Evolutionary conservation across 2,888 invertebrate species (phyloP).

Genomic region (Drosophila villosipedis): DNA sequence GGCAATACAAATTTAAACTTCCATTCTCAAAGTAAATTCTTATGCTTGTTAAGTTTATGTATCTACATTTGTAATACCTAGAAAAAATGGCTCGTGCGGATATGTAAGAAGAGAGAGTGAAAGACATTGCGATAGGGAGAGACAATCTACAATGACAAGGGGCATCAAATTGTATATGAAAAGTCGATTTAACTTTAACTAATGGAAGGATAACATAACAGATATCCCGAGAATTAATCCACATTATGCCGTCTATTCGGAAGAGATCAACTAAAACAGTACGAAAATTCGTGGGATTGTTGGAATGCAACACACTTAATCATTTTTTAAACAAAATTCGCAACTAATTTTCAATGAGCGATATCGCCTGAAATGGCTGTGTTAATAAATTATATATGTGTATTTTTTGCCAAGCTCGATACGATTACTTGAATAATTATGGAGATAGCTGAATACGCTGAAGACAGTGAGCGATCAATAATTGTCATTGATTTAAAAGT

Average conservation of each 20-base stretch:
- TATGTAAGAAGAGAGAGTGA: background rate
- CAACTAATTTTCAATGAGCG: background rate
- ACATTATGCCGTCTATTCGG: background rate
- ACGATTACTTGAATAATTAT: slow-evolving; percentile 38
- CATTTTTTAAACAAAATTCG: background rate
- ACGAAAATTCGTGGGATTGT: background rate
- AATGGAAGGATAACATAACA: background rate
- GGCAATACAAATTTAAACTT: background rate
- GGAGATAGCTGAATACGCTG: slow-evolving; percentile 28
- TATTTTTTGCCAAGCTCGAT: slow-evolving; percentile 20
- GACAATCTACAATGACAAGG: background rate
- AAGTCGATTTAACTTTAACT: background rate
- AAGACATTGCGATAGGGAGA: background rate
- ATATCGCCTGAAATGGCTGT: slow-evolving; percentile 39
- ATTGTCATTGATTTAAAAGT: slow-evolving; percentile 44
- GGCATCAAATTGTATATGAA: background rate
- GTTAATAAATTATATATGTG: slow-evolving; percentile 14
- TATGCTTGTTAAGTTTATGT: background rate
- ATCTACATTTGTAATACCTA: background rate
- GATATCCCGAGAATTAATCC: background rate
- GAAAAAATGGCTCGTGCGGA: background rate
- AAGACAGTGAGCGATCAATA: slow-evolving; percentile 32
- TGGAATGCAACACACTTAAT: background rate
- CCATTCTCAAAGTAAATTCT: background rate
- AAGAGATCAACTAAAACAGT: background rate